Evolutionary conservation across 2,797 vertebrate species (phyloP).

Genomic region (Sus cebifrons): DNA sequence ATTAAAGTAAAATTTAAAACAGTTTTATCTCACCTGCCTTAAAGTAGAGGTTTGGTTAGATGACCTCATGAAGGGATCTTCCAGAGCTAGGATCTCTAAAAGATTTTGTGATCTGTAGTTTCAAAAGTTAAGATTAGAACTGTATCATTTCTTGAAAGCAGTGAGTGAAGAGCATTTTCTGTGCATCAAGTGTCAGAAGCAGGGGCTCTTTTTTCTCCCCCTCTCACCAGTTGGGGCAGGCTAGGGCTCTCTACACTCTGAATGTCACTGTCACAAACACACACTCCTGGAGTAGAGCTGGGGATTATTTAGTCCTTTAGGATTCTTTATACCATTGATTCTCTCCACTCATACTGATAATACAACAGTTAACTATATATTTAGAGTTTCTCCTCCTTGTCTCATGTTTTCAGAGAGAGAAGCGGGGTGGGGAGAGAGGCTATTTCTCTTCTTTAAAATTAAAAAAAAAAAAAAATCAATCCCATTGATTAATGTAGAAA

Average conservation of each 20-base stretch:
- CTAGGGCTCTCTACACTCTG: neutral
- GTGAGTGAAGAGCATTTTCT: neutral
- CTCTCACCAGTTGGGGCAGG: neutral
- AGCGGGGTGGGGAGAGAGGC: neutral
- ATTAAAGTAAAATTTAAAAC: neutral
- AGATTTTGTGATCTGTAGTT: neutral
- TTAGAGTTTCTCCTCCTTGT: slow-evolving; percentile 37
- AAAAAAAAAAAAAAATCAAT: slow-evolving; percentile 12
- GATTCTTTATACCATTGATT: neutral
- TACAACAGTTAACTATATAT: neutral
- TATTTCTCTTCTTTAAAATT: slow-evolving; percentile 4
- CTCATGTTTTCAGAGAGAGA: neutral
- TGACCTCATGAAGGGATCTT: neutral
- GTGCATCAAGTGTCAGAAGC: neutral
- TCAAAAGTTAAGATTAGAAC: slow-evolving; percentile 25
- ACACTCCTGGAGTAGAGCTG: neutral
- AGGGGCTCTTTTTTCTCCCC: neutral
- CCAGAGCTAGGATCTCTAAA: neutral
- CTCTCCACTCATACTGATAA: neutral
- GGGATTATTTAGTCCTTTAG: neutral
- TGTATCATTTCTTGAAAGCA: neutral
- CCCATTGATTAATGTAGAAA: neutral
- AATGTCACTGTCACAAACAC: neutral
- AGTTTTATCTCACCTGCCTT: neutral
- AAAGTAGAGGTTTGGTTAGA: neutral